phyloP scores from a whole-genome alignment of 2,888 invertebrate genomes.

The Nysson spinosus region DNA sequence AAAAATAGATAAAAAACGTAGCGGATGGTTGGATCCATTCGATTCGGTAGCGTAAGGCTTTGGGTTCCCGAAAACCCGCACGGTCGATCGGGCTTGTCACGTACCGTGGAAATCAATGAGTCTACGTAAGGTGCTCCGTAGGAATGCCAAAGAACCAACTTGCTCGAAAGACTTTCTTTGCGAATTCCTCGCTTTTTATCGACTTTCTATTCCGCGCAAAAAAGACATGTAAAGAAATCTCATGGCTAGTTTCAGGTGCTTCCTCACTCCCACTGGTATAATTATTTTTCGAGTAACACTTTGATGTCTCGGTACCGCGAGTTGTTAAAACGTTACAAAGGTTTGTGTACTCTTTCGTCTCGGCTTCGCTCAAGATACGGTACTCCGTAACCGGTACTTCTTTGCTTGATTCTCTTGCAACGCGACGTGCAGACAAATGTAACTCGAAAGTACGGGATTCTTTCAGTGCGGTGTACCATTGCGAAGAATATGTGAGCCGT shows the following conservation, averaged over 20 bases:
- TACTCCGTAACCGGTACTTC: neutral
- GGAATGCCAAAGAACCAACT: conserved; percentile 37
- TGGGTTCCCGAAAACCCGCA: conserved; percentile 26
- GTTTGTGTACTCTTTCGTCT: too few species aligned
- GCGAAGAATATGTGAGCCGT: neutral
- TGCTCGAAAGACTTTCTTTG: neutral
- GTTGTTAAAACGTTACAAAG: too few species aligned
- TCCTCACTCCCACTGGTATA: conserved; percentile 7
- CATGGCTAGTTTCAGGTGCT: neutral
- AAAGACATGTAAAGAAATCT: neutral
- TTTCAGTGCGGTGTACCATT: conserved; percentile 1
- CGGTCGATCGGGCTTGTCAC: conserved; percentile 54
- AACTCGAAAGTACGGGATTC: conserved; percentile 4
- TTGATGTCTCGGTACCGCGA: neutral
- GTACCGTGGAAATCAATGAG: conserved; percentile 64
- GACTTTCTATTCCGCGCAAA: neutral
- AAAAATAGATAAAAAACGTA: conserved; percentile 29
- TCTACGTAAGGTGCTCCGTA: conserved; percentile 34
- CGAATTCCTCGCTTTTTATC: neutral
- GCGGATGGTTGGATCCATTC: conserved; percentile 32
- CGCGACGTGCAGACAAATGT: conserved; percentile 12
- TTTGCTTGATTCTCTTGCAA: conserved; percentile 19
- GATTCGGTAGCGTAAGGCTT: conserved; percentile 8
- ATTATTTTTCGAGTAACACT: conserved; percentile 3
- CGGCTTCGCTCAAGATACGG: neutral